Evolutionary conservation across 2,888 invertebrate species (phyloP).

Genomic region (Anagyrus pseudococci): DNA sequence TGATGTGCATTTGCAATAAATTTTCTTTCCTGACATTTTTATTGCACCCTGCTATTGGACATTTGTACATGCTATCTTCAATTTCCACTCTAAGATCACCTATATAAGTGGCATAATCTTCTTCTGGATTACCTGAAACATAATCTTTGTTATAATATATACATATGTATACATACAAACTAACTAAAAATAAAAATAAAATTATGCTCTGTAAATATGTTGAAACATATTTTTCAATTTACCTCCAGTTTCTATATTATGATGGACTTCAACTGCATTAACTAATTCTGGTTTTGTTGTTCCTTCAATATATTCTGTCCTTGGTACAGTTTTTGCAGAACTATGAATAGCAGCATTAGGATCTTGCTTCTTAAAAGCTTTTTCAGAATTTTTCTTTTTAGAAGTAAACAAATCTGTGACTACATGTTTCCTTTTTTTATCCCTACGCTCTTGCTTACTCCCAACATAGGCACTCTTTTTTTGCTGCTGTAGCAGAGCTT

Average conservation of each 20-base stretch:
- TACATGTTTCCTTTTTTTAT: conserved; percentile 74
- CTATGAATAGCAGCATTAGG: background rate
- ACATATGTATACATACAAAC: background rate
- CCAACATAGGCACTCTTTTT: conserved; percentile 52
- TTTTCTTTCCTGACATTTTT: conserved; percentile 93
- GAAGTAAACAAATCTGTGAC: conserved; percentile 73
- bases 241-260: conserved; percentile 6
- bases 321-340: conserved; percentile 10
- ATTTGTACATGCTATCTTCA: conserved; percentile 72
- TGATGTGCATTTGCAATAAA: conserved; percentile 90
- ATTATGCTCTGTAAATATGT: conserved; percentile 4
- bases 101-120: conserved; percentile 60
- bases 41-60: conserved; percentile 82
- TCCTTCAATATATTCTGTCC: background rate
- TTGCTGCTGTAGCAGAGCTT: background rate
- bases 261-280: background rate
- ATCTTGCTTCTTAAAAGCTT: conserved; percentile 47
- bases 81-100: conserved; percentile 67
- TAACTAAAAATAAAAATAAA: conserved; percentile 22
- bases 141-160: conserved; percentile 5
- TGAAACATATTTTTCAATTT: conserved; percentile 17
- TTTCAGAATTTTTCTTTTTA: conserved; percentile 57
- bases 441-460: conserved; percentile 74
- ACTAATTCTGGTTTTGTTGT: background rate
- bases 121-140: conserved; percentile 8